Base-by-base conservation (phyloP, 2,888 invertebrate species). In the Odontothrips loti region DNA sequence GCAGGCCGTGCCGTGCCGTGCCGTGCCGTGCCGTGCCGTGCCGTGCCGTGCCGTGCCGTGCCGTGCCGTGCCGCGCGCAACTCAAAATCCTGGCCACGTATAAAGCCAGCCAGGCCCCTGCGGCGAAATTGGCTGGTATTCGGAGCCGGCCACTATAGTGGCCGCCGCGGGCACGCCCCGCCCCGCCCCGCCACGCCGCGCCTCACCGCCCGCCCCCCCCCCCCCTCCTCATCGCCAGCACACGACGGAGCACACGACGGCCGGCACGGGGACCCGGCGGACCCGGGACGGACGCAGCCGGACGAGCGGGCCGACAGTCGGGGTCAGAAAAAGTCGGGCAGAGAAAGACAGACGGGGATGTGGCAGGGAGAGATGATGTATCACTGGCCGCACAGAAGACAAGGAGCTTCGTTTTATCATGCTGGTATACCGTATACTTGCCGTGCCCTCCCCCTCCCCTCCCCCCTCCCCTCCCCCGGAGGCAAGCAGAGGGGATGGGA, bases 61-160 rank as follows among this genome's bases (percentile, higher is more conserved):
- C n/a, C n/a, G n/a, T n/a, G n/a, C n/a, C n/a, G n/a, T 9, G 12
- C 9, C 48, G 2, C 20, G n/a, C 20, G 23, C 68, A 68, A 23
- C 68, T 68, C 68, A 68, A 68, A 68, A 68, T 68, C 68, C 68
- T 68, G 68, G 68, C 68, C 68, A 68, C 68, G 68, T 68, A 68
- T 68, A 68, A 68, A 68, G 68, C 68, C 51, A 68, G 68, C 68
- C 51, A 12, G 20, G 51, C 51, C 68, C 68, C 68, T 68, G 68
- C 68, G 68, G 68, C 23, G 23, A 68, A 68, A 68, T 68, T 68
- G 68, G 68, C 68, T 68, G 68, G 68, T 68, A 68, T 68, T 68
- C 68, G 68, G 68, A 68, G 68, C 51, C 51, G 51, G 68, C 68
- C 68, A 68, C 68, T 68, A 23, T 68, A 68, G 68, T 23, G 68